phyloP scores from a whole-genome alignment of 2,113 vertebrate species.

The Girardinichthys multiradiatus region DNA sequence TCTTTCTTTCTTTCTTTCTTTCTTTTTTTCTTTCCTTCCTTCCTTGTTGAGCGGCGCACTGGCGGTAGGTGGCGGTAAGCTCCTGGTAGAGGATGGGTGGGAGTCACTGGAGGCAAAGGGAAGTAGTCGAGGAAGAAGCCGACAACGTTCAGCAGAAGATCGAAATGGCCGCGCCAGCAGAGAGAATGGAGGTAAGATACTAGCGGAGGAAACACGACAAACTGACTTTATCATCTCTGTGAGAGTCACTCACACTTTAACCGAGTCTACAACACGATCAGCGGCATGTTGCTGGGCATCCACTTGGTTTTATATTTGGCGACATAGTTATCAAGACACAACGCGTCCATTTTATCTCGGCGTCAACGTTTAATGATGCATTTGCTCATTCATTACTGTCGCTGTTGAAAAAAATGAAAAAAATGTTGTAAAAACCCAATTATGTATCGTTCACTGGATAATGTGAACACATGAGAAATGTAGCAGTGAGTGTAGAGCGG shows the following conservation, averaged over 20 bases:
- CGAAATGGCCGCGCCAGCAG: constrained; percentile 81
- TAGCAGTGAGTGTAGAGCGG: too few relatives aligned
- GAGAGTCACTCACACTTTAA: background rate
- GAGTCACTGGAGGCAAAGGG: too few relatives aligned
- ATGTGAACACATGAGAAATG: too few relatives aligned
- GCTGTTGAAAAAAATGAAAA: background rate
- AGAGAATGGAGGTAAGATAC: constrained; percentile 80
- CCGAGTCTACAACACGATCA: background rate
- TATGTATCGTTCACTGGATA: too few relatives aligned
- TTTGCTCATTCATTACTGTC: constrained; percentile 8
- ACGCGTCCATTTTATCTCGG: background rate
- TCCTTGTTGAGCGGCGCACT: background rate
- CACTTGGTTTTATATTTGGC: background rate
- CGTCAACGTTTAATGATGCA: background rate
- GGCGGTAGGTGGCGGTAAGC: background rate
- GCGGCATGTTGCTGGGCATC: background rate
- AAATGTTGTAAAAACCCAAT: background rate
- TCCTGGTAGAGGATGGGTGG: background rate
- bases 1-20: too few relatives aligned
- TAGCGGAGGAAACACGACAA: background rate
- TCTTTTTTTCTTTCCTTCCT: too few relatives aligned
- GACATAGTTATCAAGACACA: too few relatives aligned
- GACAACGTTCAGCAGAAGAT: constrained; percentile 35
- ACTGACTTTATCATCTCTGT: background rate
- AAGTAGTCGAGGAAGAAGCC: background rate